Percentiles rank a stretch among this genome's conserved stretches.
Conservation (phyloP, 2,113 vertebrate genomes). For the Zapus hudsonius region DNA sequence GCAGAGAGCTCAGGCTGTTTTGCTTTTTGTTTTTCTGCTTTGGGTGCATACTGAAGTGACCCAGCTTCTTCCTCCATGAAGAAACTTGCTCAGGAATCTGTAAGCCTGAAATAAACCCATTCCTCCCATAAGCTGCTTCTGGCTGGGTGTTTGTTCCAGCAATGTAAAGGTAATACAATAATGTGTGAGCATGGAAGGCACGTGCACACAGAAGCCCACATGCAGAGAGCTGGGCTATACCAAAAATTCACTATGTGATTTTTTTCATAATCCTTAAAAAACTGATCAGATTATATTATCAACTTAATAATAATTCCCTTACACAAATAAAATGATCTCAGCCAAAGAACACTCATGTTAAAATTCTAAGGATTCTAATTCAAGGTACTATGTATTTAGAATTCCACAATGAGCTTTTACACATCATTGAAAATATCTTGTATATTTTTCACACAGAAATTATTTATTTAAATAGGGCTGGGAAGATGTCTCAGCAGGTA, state of each 20-base stretch:
- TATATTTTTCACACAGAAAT: background rate
- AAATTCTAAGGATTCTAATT: constrained; percentile 16
- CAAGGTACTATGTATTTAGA: constrained; percentile 35
- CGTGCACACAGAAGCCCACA: background rate
- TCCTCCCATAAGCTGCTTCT: too few relatives aligned
- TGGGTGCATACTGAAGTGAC: too few relatives aligned
- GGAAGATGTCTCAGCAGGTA: too few relatives aligned
- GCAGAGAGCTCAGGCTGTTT: too few relatives aligned
- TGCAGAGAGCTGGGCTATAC: background rate
- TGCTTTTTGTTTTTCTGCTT: too few relatives aligned
- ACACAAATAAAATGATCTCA: constrained; percentile 33
- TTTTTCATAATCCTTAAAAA: background rate
- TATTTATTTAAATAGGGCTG: too few relatives aligned
- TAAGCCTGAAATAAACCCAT: too few relatives aligned
- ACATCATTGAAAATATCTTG: constrained; percentile 33
- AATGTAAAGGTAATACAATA: too few relatives aligned
- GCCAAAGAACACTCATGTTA: constrained; percentile 14
- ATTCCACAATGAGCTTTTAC: background rate
- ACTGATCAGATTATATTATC: background rate
- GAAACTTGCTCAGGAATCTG: too few relatives aligned
- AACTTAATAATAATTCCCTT: background rate
- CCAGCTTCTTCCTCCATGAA: too few relatives aligned
- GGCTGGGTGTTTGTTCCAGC: too few relatives aligned
- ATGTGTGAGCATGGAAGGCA: background rate
- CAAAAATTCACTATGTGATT: background rate